These are phyloP conservation scores for Conomelus anceps DNA, from an alignment of 2,888 invertebrate genomes.

Conservation along the genomic window DNA sequence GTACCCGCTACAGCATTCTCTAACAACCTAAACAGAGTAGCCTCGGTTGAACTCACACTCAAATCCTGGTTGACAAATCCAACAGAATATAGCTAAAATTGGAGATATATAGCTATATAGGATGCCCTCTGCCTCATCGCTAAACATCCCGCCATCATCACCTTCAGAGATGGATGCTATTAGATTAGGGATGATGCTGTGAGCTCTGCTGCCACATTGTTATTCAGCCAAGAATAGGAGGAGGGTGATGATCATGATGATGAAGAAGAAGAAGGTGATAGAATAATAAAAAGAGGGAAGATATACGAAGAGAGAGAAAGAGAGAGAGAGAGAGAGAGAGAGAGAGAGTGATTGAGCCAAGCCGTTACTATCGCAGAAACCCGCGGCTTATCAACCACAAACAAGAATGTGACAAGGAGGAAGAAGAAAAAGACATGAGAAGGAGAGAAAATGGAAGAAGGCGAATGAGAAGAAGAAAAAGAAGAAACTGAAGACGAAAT, in stretches of 20 bases:
- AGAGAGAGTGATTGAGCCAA: too few species aligned
- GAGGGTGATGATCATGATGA: background rate
- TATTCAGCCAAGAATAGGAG: background rate
- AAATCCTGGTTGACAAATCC: too few species aligned
- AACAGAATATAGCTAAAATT: too few species aligned
- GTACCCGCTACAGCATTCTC: too few species aligned
- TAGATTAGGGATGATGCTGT: background rate
- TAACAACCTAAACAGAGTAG: too few species aligned
- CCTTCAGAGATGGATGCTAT: too few species aligned
- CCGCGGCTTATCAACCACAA: too few species aligned
- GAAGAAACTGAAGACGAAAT: background rate
- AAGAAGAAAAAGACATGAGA: background rate
- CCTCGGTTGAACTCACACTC: too few species aligned
- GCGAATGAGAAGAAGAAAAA: background rate
- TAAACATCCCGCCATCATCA: background rate
- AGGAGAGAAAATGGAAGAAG: background rate
- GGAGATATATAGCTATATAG: too few species aligned
- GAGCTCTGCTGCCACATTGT: background rate
- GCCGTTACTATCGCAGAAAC: too few species aligned
- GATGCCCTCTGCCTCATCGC: too few species aligned
- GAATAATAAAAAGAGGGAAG: background rate
- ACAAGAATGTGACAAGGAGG: background rate
- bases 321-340: background rate
- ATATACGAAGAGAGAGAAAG: background rate
- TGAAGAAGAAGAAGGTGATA: background rate